These are phyloP conservation scores for Melolontha melolontha DNA, from an alignment of 2,888 invertebrate genomes.

Conservation along the genomic window DNA sequence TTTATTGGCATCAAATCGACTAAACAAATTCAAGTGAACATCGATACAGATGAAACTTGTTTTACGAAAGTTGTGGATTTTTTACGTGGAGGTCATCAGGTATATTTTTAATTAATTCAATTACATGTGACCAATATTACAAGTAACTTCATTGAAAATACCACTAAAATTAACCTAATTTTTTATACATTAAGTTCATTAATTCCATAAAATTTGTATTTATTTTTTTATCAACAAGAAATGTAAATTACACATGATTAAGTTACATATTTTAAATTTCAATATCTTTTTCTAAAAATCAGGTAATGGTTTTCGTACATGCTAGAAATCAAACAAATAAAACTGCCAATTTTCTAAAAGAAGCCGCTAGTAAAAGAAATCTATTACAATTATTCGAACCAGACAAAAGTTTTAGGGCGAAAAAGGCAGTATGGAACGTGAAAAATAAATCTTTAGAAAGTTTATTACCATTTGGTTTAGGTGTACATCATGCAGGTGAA, in stretches of 20 bases:
- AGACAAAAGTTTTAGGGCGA: slow-evolving; percentile 76
- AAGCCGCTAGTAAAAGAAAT: slow-evolving; percentile 82
- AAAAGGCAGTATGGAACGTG: slow-evolving; percentile 77
- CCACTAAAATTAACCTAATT: too few relatives aligned
- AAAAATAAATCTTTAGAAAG: slow-evolving; percentile 86
- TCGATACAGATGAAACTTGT: slow-evolving; percentile 91
- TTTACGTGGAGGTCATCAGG: slow-evolving; percentile 91
- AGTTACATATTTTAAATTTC: too few relatives aligned
- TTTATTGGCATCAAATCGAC: slow-evolving; percentile 72
- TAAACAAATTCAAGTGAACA: slow-evolving; percentile 65
- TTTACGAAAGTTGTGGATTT: slow-evolving; percentile 91
- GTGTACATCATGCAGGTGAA: slow-evolving; percentile 97
- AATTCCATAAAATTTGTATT: too few relatives aligned
- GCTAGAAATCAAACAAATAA: slow-evolving; percentile 95
- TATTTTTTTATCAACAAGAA: too few relatives aligned
- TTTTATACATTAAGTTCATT: too few relatives aligned
- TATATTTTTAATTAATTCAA: slow-evolving; percentile 46
- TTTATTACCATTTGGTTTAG: slow-evolving; percentile 88
- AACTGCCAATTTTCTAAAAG: slow-evolving; percentile 86
- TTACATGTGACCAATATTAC: slow-evolving; percentile 2
- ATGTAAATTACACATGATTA: too few relatives aligned
- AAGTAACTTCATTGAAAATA: too few relatives aligned
- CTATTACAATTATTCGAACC: slow-evolving; percentile 78
- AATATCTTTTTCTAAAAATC: too few relatives aligned
- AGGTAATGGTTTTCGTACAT: slow-evolving; percentile 97